Evolutionary conservation across 2,888 invertebrate species (phyloP), one percentile per base, ranked within the genome.

Genomic region (Carpatolechia fugitivella): DNA sequence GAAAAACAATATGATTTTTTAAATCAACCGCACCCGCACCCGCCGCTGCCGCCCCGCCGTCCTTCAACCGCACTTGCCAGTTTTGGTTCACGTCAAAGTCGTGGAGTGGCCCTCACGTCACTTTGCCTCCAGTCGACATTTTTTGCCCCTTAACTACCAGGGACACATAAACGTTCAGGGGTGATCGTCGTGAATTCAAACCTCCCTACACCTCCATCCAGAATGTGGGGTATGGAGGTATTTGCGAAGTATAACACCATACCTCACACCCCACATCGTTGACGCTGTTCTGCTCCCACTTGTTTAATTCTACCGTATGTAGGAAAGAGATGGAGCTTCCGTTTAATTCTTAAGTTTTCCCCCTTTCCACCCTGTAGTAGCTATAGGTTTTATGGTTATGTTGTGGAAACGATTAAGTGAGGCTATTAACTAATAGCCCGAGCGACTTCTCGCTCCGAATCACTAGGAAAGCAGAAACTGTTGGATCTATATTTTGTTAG

Each of bases 371-470:
- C 13, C 24, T 7, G 29, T n/a, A n/a, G 20, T 24, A 20, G 18
- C 18, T 41, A 18, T 18, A 18, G 11, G 40, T 18, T 20, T 16
- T 16, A 4, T 16, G 44, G 44, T 11, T 13, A 29, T 20, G 44
- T 24, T 10, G 29, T 18, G 11, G 24, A 44, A 20, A 5, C 33
- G 33, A 2, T 44, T 44, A 3, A 29, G 29, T 1, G 13, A 44
- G 24, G 13, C 44, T 44, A 44, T 44, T 44, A 44, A 44, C 24
- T 29, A 29, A 29, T 29, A 44, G 44, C 29, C 13, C 44, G 44
- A 44, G 44, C 24, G 44, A 44, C 24, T 44, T 44, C 44, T 44
- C 44, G 44, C 44, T 44, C 29, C 44, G 44, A 44, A 13, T 13
- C 20, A 44, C 44, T 20, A 44, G 44, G 44, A 29, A 13, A 29